Base-by-base conservation (phyloP, 1,140 invertebrate genomes). In the Notospermus geniculatus region DNA sequence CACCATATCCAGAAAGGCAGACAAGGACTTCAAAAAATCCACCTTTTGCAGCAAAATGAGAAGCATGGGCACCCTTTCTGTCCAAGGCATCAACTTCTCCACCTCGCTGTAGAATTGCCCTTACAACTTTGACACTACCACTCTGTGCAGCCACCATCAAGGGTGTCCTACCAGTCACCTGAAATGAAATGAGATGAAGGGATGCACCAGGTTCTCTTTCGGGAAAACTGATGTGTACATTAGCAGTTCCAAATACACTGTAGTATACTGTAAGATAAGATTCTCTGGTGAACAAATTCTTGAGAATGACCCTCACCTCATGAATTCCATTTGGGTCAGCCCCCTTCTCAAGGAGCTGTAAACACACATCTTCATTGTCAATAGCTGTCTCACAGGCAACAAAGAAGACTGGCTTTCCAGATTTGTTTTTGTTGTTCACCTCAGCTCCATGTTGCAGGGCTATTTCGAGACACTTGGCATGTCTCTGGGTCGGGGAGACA, bases 341-440 rank as follows among this genome's bases (percentile, higher is more conserved):
- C 45, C 79, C 79, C 41, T 76, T 70, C 30, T 72, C 60, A 9
- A 83, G 60, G 29, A 83, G 56, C 43, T 68, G 54, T 13, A 79
- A 39, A 66, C 80, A 82, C 39, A 78, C 67, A 25, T 74, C 71
- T 65, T 80, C 75, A 68, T 78, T 79, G 27, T 81, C 78, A 19
- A 60, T 63, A 1, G 79, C 79, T 22, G 68, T 70, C 62, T 81
- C 76, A 73, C 81, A 83, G 2, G 78, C 75, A 53, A 69, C 53
- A 23, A 78, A 57, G 61, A 82, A 76, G 2, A 79, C 75, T n/a
- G 78, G 76, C 22, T 64, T 70, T 13, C 79, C 79, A 55, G 80
- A 73, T 54, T 74, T 74, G 23, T 71, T 67, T 46, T 64, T 67
- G 54, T 76, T 79, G 61, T 82, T 82, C 0, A 77, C 67, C 57